Evolutionary conservation across 2,113 vertebrate genomes (phyloP), one percentile per base, ranked within the genome.

Genomic region (Girardinichthys multiradiatus): DNA sequence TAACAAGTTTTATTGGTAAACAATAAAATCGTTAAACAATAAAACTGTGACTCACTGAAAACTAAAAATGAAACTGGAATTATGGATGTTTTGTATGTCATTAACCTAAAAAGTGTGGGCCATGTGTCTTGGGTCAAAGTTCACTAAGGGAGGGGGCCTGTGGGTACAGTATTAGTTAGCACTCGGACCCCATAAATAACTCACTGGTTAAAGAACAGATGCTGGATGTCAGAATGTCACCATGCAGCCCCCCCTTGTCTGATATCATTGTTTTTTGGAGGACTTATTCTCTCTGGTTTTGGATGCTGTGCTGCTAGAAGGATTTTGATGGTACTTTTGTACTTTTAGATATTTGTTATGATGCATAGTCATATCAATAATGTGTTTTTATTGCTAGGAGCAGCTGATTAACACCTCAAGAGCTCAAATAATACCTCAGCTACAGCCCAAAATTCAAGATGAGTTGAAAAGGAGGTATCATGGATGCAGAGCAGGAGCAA

Each of bases 191-290:
- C 33, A 79, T 57, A 79, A 62, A 69, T 65, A 73, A 71, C 24
- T 33, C 27, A 68, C 71, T 74, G 70, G 71, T 83, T 69, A 75
- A 79, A 77, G 68, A 84, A 72, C 86, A 90, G 90, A 88, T 90
- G 88, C 88, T 77, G 1, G 33, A 42, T 87, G 86, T 88, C 90
- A 88, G 76, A 91, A 86, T n/a, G 42, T 14, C 42, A 15, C 88
- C 87, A 86, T 63, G 2, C 7, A 3, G 7, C 17, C 24, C 59
- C 68, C 72, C 54, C n/a, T n/a, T n/a, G n/a, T n/a, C n/a, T n/a
- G n/a, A n/a, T n/a, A n/a, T n/a, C n/a, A n/a, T n/a, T n/a, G n/a
- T n/a, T n/a, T n/a, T n/a, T n/a, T n/a, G n/a, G n/a, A n/a, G n/a
- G n/a, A n/a, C n/a, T n/a, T n/a, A n/a, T n/a, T n/a, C n/a, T n/a